A percentile compares a stretch with the other conserved stretches of the same genome.
Conservation (phyloP, 2,888 invertebrate species). For the Rhodophaea formosa region DNA sequence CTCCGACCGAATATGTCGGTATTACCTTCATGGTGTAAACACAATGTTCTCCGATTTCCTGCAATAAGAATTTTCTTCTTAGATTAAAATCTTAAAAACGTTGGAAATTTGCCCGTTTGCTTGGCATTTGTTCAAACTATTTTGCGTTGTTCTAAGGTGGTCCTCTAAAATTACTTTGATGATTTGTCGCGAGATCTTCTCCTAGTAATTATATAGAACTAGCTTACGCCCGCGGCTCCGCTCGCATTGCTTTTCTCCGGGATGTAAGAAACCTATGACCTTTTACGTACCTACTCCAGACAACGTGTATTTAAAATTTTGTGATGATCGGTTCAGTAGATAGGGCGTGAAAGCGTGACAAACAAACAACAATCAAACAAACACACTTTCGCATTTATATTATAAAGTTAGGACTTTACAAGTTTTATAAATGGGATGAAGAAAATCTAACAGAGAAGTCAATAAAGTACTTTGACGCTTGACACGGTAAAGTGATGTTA, state of each 20-base stretch:
- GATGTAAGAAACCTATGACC: too few species aligned
- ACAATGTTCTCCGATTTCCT: slow-evolving; percentile 27
- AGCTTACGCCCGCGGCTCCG: too few species aligned
- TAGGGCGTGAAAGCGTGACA: too few species aligned
- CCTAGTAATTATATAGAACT: not conserved
- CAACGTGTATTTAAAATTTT: too few species aligned
- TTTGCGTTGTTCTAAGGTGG: slow-evolving; percentile 59
- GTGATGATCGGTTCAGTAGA: too few species aligned
- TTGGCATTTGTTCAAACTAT: slow-evolving; percentile 67
- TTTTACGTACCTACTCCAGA: too few species aligned
- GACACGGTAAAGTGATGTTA: slow-evolving; percentile 3
- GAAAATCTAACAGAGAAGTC: not conserved
- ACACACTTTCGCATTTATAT: too few species aligned
- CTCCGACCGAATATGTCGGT: too few species aligned
- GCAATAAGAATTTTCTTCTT: slow-evolving; percentile 39
- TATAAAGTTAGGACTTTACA: not conserved
- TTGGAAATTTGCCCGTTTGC: slow-evolving; percentile 56
- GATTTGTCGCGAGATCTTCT: slow-evolving; percentile 39
- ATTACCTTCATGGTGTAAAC: too few species aligned
- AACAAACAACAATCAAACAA: too few species aligned
- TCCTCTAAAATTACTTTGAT: slow-evolving; percentile 56
- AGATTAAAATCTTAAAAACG: slow-evolving; percentile 41
- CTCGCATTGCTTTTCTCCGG: too few species aligned
- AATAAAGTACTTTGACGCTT: not conserved
- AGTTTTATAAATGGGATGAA: not conserved